Conservation (phyloP, 2,888 invertebrate species). For the Hartigia nigra region DNA sequence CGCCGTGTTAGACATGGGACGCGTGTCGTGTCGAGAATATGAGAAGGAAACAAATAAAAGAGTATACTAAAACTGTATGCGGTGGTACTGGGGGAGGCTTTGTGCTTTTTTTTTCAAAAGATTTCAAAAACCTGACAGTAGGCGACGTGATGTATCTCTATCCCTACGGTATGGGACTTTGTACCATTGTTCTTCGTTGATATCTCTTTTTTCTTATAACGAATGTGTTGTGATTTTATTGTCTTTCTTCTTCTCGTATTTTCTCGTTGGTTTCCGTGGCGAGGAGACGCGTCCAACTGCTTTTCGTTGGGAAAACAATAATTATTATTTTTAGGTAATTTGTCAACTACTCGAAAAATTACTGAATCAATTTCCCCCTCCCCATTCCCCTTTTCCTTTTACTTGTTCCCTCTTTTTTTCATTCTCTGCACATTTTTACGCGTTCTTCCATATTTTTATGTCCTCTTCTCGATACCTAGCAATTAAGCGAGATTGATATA, state of each 20-base stretch:
- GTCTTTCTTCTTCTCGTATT: neutral
- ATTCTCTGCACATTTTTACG: neutral
- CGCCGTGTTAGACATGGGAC: neutral
- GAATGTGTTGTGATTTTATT: neutral
- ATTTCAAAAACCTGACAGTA: neutral
- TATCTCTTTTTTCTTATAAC: neutral
- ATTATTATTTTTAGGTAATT: neutral
- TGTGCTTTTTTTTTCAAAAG: neutral
- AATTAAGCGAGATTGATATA: conserved; percentile 27
- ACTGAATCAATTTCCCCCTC: neutral
- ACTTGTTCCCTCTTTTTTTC: neutral
- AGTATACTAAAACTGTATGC: neutral
- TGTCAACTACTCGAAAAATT: neutral
- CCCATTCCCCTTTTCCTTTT: neutral
- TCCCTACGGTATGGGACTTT: neutral
- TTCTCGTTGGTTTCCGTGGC: conserved; percentile 11
- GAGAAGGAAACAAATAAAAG: neutral
- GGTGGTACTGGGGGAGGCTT: neutral
- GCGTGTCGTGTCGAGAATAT: neutral
- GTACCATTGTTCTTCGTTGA: neutral
- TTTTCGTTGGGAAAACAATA: neutral
- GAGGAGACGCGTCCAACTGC: conserved; percentile 22
- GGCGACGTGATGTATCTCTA: neutral
- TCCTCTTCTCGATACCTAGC: conserved; percentile 7
- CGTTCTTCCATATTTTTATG: neutral